Evolutionary conservation across 2,113 vertebrate species (phyloP).

Genomic region (Gambusia affinis): DNA sequence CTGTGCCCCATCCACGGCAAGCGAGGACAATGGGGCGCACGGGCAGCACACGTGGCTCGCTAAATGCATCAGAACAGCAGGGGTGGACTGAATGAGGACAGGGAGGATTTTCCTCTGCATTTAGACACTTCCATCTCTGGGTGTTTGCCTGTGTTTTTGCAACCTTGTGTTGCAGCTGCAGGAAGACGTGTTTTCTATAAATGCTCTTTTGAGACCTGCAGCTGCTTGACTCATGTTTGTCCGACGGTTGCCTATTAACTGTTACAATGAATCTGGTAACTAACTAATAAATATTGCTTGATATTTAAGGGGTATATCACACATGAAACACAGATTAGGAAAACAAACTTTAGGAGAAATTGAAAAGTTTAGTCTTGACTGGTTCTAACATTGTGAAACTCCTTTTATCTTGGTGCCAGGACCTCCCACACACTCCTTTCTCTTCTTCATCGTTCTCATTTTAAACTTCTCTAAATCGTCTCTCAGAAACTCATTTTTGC

Average conservation of each 20-base stretch:
- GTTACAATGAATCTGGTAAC: conserved; percentile 12
- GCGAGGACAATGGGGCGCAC: conserved; percentile 39
- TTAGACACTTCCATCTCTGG: conserved; percentile 16
- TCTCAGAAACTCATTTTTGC: conserved; percentile 12
- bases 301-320: not conserved
- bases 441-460: not conserved
- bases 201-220: conserved; percentile 11
- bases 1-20: conserved; percentile 53
- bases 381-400: not conserved
- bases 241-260: conserved; percentile 38
- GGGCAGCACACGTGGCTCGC: conserved; percentile 62
- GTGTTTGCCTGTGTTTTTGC: conserved; percentile 27
- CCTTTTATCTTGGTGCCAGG: not conserved
- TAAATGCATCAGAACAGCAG: conserved; percentile 56
- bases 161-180: conserved; percentile 45
- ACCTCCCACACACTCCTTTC: not conserved
- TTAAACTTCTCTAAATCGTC: conserved; percentile 18
- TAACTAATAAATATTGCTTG: not conserved
- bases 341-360: not conserved
- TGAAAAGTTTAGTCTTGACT: not conserved
- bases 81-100: conserved; percentile 26
- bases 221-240: conserved; percentile 31
- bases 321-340: conserved; percentile 6
- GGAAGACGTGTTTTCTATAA: conserved; percentile 39
- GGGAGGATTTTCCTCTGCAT: conserved; percentile 50